Conservation (phyloP, 2,113 vertebrate species). For the Neomonachus schauinslandi region DNA sequence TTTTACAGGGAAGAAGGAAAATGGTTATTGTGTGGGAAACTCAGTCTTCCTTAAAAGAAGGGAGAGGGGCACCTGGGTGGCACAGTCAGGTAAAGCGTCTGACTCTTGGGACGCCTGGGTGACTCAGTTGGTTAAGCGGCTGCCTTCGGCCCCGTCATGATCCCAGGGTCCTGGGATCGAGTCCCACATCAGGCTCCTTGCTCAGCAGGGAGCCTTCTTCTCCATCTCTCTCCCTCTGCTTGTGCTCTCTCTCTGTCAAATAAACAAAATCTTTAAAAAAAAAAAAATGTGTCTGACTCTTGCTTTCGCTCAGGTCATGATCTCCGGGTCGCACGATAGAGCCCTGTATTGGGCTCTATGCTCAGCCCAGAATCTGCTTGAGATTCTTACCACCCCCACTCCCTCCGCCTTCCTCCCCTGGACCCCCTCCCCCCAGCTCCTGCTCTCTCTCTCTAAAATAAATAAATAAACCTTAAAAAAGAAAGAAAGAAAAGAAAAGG, state of each 20-base stretch:
- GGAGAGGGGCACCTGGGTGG: not conserved
- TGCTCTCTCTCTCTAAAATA: not conserved
- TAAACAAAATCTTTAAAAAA: too few relatives aligned
- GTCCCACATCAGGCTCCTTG: too few relatives aligned
- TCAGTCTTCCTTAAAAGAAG: not conserved
- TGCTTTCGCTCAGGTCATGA: not conserved
- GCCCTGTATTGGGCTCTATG: not conserved
- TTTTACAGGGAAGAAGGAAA: not conserved
- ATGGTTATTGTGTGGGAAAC: not conserved
- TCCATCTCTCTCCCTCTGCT: too few relatives aligned
- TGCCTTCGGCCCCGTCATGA: too few relatives aligned
- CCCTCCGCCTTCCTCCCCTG: not conserved
- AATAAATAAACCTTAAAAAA: not conserved
- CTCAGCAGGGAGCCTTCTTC: too few relatives aligned
- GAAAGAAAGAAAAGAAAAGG: not conserved
- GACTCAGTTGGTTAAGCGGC: too few relatives aligned
- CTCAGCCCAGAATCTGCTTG: not conserved
- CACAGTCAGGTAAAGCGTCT: not conserved
- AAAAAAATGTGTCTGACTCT: not conserved
- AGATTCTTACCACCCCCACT: not conserved
- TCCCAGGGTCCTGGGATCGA: too few relatives aligned
- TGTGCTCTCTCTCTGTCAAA: too few relatives aligned
- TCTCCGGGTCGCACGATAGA: not conserved
- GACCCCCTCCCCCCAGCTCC: not conserved
- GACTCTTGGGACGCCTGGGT: not conserved